Base-by-base conservation (phyloP, 2,797 vertebrate genomes). In the Myotis findleyi region DNA sequence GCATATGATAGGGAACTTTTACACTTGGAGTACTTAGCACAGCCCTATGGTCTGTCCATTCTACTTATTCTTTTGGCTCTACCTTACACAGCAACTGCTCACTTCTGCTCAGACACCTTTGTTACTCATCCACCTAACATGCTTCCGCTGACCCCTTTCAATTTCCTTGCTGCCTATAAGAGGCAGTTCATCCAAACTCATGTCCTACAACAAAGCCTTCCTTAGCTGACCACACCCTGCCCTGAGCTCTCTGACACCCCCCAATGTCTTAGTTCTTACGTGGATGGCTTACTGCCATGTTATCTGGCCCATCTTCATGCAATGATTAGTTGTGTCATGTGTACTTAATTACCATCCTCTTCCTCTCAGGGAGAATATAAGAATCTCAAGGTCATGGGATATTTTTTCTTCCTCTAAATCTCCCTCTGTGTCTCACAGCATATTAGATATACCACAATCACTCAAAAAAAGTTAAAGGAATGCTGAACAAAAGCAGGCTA, bases 381-480 rank as follows among this genome's bases (percentile, higher is more conserved):
- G 41, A 93, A 66, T 11, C 36, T 93, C 33, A 23, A 81, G 72
- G 36, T 68, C 41, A 81, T 38, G 3, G n/a, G 53, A 8, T 57
- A 64, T 33, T 71, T 71, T 84, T 36, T 80, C 53, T 81, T 90
- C n/a, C 55, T 87, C 62, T 91, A 38, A 92, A 33, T 16, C 13
- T 84, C 68, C 36, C 30, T 68, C 17, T 75, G 30, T 41, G 80
- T 49, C 66, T 79, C 81, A 87, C 16, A 69, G 3, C 33, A 86
- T 51, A 20, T 6, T 92, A 12, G 49, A 72, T 72, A 90, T 68
- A 84, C 13, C 87, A 85, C 16, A 75, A 57, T 88, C n/a, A 82
- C 9, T 79, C 71, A 89, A 87, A 62, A 72, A 91, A 92, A 87
- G 30, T 30, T 57, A 77, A 94, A 55, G 69, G 21, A 92, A 95